These are phyloP conservation scores for Apoderus coryli DNA, from an alignment of 2,888 invertebrate species.

Conservation along the genomic window DNA sequence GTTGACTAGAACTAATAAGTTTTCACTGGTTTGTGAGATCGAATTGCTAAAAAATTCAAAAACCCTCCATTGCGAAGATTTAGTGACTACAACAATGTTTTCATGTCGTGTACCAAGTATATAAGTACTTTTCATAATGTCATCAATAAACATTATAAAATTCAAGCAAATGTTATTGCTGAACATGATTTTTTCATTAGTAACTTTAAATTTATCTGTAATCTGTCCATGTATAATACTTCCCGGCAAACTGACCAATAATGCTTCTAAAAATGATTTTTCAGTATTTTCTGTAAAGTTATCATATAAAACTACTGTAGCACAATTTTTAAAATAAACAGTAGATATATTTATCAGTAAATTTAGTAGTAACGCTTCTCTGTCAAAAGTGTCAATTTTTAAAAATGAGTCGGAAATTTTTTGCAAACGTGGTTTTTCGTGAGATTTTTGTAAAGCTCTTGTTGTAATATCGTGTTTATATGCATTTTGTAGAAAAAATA, in stretches of 20 bases:
- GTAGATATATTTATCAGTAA: conserved; percentile 44
- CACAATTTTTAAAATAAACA: conserved; percentile 47
- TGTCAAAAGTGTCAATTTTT: conserved; percentile 28
- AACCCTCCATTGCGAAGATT: conserved; percentile 61
- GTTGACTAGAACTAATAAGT: conserved; percentile 54
- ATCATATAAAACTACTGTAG: conserved; percentile 54
- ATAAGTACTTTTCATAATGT: conserved; percentile 42
- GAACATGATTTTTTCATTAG: too few relatives aligned
- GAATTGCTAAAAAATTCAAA: conserved; percentile 51
- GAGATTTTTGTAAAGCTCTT: conserved; percentile 29
- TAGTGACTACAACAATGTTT: conserved; percentile 50
- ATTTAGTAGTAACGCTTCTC: conserved; percentile 43
- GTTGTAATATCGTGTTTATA: conserved; percentile 15
- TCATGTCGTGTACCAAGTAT: conserved; percentile 47
- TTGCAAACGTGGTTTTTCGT: conserved; percentile 28
- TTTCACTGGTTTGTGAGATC: conserved; percentile 48
- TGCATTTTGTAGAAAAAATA: too few relatives aligned
- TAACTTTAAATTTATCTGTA: too few relatives aligned
- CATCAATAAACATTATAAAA: conserved; percentile 51
- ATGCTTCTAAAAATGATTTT: too few relatives aligned
- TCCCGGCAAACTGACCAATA: too few relatives aligned
- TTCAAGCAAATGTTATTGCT: conserved; percentile 39
- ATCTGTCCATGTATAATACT: too few relatives aligned
- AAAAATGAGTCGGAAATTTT: conserved; percentile 29
- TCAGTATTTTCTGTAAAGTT: conserved; percentile 35